Evolutionary conservation across 2,888 invertebrate species (phyloP).

Genomic region (Odontocolon sp.): DNA sequence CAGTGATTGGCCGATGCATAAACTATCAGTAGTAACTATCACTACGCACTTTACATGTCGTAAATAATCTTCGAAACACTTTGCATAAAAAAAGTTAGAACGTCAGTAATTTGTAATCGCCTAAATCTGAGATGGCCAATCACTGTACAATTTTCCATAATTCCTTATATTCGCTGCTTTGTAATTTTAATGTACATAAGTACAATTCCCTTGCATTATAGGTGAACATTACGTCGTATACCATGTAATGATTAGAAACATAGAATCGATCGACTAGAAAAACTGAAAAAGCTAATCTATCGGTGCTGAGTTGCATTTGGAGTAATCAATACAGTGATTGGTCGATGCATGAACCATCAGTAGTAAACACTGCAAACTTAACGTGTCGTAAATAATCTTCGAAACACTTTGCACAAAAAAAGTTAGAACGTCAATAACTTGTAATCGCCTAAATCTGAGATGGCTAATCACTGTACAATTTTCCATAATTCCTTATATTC

Average conservation of each 20-base stretch:
- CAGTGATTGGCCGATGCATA: too few species aligned
- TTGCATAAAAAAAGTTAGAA: too few species aligned
- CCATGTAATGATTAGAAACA: not conserved
- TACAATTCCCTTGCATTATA: not conserved
- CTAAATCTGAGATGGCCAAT: too few species aligned
- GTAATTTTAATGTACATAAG: constrained; percentile 44
- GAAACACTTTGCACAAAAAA: too few species aligned
- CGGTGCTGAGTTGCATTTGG: not conserved
- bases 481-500: constrained; percentile 6
- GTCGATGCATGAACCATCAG: too few species aligned
- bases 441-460: too few species aligned
- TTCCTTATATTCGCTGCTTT: constrained; percentile 38
- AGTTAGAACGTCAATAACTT: too few species aligned
- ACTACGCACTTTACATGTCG: not conserved
- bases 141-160: not conserved
- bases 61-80: too few species aligned
- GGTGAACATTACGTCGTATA: constrained; percentile 13
- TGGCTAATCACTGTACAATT: not conserved
- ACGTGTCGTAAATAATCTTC: not conserved
- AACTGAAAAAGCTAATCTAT: constrained; percentile 15
- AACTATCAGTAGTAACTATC: too few species aligned
- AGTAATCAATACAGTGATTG: too few species aligned
- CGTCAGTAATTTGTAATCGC: too few species aligned
- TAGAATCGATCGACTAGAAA: not conserved
- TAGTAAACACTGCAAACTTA: too few species aligned